Evolutionary conservation across 2,113 vertebrate species (phyloP).

Genomic region (Hydropotes inermis): DNA sequence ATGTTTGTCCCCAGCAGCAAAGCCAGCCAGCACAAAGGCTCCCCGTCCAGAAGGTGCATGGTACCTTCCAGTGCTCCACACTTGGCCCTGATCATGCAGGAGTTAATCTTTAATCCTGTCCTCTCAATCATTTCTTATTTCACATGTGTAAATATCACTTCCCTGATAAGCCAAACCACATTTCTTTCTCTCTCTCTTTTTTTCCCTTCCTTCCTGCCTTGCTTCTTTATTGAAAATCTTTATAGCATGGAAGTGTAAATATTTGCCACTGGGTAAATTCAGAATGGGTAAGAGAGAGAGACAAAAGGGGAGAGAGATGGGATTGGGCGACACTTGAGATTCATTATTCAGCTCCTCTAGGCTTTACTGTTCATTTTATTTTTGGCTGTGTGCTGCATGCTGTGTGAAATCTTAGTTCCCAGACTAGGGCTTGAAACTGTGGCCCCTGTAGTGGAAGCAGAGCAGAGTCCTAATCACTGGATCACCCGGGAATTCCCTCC

Average conservation of each 20-base stretch:
- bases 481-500: background rate
- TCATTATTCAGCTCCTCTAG: background rate
- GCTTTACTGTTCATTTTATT: background rate
- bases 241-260: background rate
- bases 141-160: background rate
- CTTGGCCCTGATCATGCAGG: background rate
- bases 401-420: background rate
- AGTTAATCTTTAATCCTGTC: background rate
- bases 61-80: background rate
- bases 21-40: background rate
- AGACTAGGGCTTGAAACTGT: background rate
- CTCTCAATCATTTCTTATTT: background rate
- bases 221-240: background rate
- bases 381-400: accelerated
- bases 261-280: background rate
- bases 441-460: background rate
- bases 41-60: background rate
- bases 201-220: background rate
- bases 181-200: background rate
- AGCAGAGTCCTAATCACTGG: background rate
- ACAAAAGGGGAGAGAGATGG: too few species aligned
- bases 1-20: background rate
- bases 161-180: background rate
- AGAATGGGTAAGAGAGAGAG: background rate
- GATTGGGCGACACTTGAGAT: background rate